Evolutionary conservation across 2,113 vertebrate genomes (phyloP).

Genomic region (Progne subis): DNA sequence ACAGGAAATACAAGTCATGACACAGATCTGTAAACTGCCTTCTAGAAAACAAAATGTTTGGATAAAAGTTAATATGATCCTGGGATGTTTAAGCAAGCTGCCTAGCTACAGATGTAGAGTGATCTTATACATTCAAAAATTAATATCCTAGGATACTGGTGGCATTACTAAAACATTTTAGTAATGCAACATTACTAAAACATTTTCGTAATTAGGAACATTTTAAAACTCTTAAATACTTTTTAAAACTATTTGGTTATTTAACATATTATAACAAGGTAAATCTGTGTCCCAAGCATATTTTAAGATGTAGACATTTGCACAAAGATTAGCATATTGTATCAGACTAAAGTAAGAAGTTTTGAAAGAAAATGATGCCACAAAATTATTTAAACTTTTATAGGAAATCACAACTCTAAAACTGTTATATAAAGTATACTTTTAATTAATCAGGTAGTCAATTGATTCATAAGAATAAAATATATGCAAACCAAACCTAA

Average conservation of each 20-base stretch:
- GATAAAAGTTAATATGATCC: not conserved
- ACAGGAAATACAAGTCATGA: not conserved
- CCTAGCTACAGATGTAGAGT: not conserved
- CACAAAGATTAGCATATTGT: not conserved
- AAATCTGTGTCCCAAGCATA: not conserved
- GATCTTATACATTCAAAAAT: not conserved
- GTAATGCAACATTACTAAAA: too few relatives aligned
- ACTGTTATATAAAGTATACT: not conserved
- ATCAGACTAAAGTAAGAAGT: not conserved
- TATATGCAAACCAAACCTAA: not conserved
- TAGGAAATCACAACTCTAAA: not conserved
- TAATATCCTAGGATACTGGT: not conserved
- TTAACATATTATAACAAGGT: not conserved
- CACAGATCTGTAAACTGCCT: not conserved
- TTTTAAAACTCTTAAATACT: not conserved
- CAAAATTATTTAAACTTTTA: not conserved
- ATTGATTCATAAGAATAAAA: not conserved
- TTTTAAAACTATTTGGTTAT: not conserved
- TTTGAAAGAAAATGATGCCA: not conserved
- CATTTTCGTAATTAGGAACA: not conserved
- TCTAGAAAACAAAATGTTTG: not conserved
- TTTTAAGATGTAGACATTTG: not conserved
- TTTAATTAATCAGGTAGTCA: not conserved
- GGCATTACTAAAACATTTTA: not conserved
- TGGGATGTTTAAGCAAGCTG: not conserved